Evolutionary conservation across 1,140 invertebrate species (phyloP).

Genomic region (Colletes gigas): DNA sequence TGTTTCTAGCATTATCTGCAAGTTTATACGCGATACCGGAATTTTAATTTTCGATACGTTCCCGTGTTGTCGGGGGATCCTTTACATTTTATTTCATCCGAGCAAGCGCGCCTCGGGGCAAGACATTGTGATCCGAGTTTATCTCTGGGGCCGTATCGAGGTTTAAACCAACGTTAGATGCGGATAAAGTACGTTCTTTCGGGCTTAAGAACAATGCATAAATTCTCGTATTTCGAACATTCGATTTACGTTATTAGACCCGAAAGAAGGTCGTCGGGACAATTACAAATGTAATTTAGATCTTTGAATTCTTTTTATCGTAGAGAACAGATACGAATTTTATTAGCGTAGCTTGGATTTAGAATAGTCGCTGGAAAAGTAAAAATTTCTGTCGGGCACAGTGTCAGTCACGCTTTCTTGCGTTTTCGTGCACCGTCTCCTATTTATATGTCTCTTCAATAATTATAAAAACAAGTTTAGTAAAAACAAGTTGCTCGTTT

Average conservation of each 20-base stretch:
- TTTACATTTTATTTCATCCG: background rate
- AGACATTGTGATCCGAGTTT: background rate
- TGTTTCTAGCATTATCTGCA: slow-evolving; percentile 1
- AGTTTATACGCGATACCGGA: slow-evolving; percentile 1
- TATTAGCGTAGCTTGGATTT: too few species aligned
- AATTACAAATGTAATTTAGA: too few species aligned
- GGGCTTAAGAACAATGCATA: too few species aligned
- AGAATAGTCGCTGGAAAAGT: background rate
- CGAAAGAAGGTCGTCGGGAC: too few species aligned
- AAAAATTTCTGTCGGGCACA: background rate
- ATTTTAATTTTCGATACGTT: slow-evolving; percentile 15
- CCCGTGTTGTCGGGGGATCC: background rate
- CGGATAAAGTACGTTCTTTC: background rate
- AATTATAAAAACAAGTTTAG: too few species aligned
- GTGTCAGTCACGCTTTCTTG: slow-evolving; percentile 2
- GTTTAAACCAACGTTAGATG: background rate
- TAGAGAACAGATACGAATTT: too few species aligned
- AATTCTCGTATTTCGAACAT: too few species aligned
- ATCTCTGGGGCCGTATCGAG: background rate
- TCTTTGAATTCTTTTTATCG: too few species aligned
- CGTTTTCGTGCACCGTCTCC: background rate
- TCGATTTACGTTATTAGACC: too few species aligned
- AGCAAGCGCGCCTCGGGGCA: too few species aligned
- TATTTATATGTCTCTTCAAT: too few species aligned
- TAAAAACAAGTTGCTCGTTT: too few species aligned